Percentiles rank a stretch among this genome's conserved stretches.
Evolutionary conservation across 2,888 invertebrate genomes (phyloP).

Genomic region (Cataglyphis altisquamis): DNA sequence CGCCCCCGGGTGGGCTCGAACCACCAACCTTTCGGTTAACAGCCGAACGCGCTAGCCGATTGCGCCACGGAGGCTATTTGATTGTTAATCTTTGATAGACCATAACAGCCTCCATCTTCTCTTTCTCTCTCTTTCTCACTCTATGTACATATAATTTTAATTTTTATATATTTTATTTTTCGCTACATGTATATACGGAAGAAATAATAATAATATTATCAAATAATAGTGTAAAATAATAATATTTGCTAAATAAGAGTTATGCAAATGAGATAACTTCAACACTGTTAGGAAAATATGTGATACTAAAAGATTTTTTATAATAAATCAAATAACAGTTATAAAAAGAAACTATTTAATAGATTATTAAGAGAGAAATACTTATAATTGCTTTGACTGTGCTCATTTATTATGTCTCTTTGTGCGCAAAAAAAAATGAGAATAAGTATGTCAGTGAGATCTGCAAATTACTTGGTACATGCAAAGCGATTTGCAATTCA

Average conservation of each 20-base stretch:
- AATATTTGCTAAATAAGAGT: background rate
- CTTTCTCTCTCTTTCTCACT: background rate
- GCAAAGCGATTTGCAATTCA: constrained; percentile 54
- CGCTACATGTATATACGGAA: background rate
- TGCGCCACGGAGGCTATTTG: constrained; percentile 93
- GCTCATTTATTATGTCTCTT: constrained; percentile 18
- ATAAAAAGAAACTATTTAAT: constrained; percentile 1
- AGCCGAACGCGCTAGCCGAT: constrained; percentile 99
- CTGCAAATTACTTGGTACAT: constrained; percentile 32
- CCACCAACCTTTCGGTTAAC: constrained; percentile 99
- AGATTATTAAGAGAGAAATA: background rate
- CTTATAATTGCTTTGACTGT: background rate
- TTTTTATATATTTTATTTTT: constrained; percentile 2
- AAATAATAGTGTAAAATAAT: background rate
- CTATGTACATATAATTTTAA: background rate
- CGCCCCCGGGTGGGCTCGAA: constrained; percentile 99
- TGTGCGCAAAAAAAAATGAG: background rate
- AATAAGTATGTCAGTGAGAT: constrained; percentile 4
- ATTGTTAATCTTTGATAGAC: background rate
- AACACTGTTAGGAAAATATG: background rate
- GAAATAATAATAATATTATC: background rate
- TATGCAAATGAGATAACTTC: background rate
- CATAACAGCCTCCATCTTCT: background rate
- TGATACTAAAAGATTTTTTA: background rate
- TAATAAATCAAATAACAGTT: background rate